A percentile compares a stretch with the other conserved stretches of the same genome.
phyloP scores from a whole-genome alignment of 1,140 invertebrate genomes.

The Leptopilina boulardi region DNA sequence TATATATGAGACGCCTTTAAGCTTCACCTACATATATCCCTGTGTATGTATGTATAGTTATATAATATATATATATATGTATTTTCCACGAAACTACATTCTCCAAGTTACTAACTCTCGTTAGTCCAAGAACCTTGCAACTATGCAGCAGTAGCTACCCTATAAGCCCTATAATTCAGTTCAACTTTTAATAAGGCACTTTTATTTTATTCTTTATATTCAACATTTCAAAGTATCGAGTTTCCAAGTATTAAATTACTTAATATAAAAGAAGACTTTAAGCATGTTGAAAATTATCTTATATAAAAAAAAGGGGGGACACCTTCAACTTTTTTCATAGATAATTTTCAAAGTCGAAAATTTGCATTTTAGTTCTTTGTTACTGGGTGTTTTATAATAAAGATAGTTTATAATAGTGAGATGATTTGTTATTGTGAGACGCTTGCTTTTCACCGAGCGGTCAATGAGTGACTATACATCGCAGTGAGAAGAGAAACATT shows the following conservation, averaged over 20 bases:
- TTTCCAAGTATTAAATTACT: not conserved
- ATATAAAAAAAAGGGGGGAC: no score
- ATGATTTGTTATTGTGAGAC: no score
- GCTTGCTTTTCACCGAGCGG: no score
- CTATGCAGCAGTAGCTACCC: not conserved
- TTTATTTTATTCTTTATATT: not conserved
- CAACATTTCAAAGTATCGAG: not conserved
- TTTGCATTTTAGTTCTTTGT: no score
- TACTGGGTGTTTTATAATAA: no score
- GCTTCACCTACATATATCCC: not conserved
- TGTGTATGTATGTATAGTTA: no score
- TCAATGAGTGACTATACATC: no score
- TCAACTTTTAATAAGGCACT: not conserved
- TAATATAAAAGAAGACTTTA: not conserved
- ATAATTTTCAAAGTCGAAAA: no score
- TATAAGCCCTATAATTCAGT: not conserved
- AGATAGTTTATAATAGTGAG: no score
- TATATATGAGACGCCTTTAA: slow-evolving; percentile 13
- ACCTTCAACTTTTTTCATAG: no score
- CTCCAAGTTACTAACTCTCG: slow-evolving; percentile 6
- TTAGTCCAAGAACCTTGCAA: slow-evolving; percentile 25
- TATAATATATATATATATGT: slow-evolving; percentile 6
- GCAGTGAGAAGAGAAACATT: no score
- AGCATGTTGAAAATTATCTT: no score
- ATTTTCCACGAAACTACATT: slow-evolving; percentile 12